Evolutionary conservation across 64 coral and sea anemone genomes (phyloP).

Genomic region (Astreopora myriophthalma): DNA sequence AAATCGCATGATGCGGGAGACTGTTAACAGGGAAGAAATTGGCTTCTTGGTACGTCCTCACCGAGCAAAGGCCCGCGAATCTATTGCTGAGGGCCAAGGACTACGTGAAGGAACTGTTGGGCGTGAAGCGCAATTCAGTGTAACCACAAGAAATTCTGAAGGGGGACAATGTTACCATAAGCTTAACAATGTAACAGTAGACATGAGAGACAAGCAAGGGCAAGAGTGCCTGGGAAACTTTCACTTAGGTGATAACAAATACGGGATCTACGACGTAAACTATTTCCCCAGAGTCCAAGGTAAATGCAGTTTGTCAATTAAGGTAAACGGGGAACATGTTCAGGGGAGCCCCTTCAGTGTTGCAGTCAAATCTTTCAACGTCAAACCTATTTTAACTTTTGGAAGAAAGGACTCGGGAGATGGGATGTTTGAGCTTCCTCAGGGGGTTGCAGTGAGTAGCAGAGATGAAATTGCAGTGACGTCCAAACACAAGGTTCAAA

Average conservation of each 20-base stretch:
- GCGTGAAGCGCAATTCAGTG: not conserved
- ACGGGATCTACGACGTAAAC: not conserved
- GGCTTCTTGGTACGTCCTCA: not conserved
- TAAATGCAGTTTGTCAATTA: not conserved
- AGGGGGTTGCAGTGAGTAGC: not conserved
- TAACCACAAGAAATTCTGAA: slow-evolving; percentile 9
- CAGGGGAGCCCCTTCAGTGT: not conserved
- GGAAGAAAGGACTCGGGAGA: no score
- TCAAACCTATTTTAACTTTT: not conserved
- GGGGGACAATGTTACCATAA: not conserved
- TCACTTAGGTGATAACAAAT: not conserved
- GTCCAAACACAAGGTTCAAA: not conserved
- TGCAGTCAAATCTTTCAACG: not conserved
- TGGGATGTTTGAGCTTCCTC: no score
- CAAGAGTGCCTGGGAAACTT: not conserved
- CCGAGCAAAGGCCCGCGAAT: not conserved
- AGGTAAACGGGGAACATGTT: not conserved
- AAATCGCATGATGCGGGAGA: not conserved
- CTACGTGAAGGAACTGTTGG: slow-evolving; percentile 35
- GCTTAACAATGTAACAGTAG: not conserved
- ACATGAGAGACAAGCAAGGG: not conserved
- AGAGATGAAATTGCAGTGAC: not conserved
- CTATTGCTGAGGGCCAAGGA: not conserved
- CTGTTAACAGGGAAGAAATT: no score
- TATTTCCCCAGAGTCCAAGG: slow-evolving; percentile 54